phyloP scores from a whole-genome alignment of 1,140 invertebrate genomes.

The Ips nitidus region DNA sequence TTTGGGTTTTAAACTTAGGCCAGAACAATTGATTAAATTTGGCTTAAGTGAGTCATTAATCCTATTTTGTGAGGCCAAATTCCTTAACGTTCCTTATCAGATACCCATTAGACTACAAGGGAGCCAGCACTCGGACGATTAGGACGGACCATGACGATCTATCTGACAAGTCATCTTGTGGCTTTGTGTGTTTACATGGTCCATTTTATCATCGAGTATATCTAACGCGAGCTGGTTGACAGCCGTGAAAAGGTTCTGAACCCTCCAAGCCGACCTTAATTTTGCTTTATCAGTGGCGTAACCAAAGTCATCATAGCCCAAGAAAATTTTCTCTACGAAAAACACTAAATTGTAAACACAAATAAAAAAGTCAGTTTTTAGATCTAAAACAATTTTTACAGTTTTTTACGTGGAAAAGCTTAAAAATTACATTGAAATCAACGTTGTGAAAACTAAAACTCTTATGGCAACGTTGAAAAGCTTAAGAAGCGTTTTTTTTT shows the following conservation, averaged over 20 bases:
- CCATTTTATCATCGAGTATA: slow-evolving; percentile 32
- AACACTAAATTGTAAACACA: too few species aligned
- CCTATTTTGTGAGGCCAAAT: slow-evolving; percentile 9
- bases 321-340: too few species aligned
- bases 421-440: too few species aligned
- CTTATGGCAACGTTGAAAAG: too few species aligned
- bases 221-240: slow-evolving; percentile 24
- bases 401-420: too few species aligned
- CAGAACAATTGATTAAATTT: slow-evolving; percentile 6
- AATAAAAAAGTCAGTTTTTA: too few species aligned
- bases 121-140: slow-evolving; percentile 30
- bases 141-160: slow-evolving; percentile 33
- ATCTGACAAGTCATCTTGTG: slow-evolving; percentile 36
- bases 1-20: slow-evolving; percentile 2
- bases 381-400: too few species aligned
- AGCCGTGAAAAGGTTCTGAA: slow-evolving; percentile 21
- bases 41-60: slow-evolving; percentile 12
- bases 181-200: slow-evolving; percentile 38
- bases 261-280: slow-evolving; percentile 15
- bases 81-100: slow-evolving; percentile 22
- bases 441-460: too few species aligned
- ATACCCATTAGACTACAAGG: slow-evolving; percentile 28
- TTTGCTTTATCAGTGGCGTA: slow-evolving; percentile 11
- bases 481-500: too few species aligned
- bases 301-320: neutral